Conservation (phyloP, 2,113 vertebrate species). For the Malurus elegans region DNA sequence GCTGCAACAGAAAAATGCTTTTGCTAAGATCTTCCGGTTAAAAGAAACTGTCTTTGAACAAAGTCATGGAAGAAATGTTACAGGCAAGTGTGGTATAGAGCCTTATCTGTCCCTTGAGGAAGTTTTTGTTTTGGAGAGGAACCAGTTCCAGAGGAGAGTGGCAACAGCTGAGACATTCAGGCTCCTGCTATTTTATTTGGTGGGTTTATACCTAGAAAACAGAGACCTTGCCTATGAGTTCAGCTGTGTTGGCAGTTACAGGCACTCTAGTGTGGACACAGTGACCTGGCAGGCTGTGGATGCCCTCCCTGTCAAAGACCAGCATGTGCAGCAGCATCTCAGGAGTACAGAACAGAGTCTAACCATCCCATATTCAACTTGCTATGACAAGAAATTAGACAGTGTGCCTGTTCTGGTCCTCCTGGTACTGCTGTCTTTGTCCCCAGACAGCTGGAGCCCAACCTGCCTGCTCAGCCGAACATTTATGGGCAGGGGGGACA, state of each 20-base stretch:
- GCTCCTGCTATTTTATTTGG: background rate
- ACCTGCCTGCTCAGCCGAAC: background rate
- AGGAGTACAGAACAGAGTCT: background rate
- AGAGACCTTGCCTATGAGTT: background rate
- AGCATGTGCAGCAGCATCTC: background rate
- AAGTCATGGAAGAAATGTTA: background rate
- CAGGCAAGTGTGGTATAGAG: background rate
- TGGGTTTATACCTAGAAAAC: background rate
- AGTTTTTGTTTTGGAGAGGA: background rate
- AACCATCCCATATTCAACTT: background rate
- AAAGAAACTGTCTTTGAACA: background rate
- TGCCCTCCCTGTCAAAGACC: background rate
- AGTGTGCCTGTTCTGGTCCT: accelerated
- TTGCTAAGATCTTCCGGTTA: background rate
- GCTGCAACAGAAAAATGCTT: background rate
- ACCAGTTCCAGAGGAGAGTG: background rate
- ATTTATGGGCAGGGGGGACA: background rate
- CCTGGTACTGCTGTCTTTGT: background rate
- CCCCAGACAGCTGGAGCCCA: background rate
- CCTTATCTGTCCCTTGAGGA: background rate
- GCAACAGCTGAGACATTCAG: background rate
- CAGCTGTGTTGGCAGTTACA: accelerated
- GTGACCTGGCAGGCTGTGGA: background rate
- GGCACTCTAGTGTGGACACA: too few relatives aligned
- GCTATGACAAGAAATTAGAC: background rate